Conservation (phyloP, 2,888 invertebrate genomes). For the Leptinotarsa peninsularis region DNA sequence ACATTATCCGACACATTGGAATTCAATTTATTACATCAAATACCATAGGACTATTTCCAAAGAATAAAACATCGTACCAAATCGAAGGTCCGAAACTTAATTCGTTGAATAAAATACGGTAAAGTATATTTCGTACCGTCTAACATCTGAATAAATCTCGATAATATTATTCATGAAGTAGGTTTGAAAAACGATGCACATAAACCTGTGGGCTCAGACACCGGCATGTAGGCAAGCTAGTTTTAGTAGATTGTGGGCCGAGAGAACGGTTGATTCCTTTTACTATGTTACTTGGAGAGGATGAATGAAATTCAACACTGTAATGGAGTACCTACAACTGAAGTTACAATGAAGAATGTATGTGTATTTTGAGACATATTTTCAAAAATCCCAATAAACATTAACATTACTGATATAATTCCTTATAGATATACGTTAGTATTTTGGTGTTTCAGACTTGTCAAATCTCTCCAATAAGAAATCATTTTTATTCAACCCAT, state of each 20-base stretch:
- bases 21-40: background rate
- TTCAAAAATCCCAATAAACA: too few relatives aligned
- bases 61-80: background rate
- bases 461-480: too few relatives aligned
- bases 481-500: too few relatives aligned
- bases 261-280: slow-evolving; percentile 25
- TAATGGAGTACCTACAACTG: background rate
- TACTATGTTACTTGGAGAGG: background rate
- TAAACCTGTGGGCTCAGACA: slow-evolving; percentile 36
- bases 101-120: background rate
- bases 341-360: background rate
- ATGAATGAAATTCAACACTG: slow-evolving; percentile 11
- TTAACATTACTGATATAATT: too few relatives aligned
- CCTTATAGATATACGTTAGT: too few relatives aligned
- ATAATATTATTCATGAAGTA: slow-evolving; percentile 41
- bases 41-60: background rate
- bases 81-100: slow-evolving; percentile 1
- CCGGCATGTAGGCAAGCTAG: slow-evolving; percentile 30
- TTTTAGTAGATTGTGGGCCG: slow-evolving; percentile 27
- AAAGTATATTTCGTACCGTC: slow-evolving; percentile 8
- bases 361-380: too few relatives aligned
- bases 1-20: background rate
- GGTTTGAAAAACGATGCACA: slow-evolving; percentile 39
- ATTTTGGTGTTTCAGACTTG: too few relatives aligned
- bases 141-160: slow-evolving; percentile 23